These are phyloP conservation scores for Xiphophorus hellerii DNA, from an alignment of 2,113 vertebrate genomes.

Conservation along the genomic window DNA sequence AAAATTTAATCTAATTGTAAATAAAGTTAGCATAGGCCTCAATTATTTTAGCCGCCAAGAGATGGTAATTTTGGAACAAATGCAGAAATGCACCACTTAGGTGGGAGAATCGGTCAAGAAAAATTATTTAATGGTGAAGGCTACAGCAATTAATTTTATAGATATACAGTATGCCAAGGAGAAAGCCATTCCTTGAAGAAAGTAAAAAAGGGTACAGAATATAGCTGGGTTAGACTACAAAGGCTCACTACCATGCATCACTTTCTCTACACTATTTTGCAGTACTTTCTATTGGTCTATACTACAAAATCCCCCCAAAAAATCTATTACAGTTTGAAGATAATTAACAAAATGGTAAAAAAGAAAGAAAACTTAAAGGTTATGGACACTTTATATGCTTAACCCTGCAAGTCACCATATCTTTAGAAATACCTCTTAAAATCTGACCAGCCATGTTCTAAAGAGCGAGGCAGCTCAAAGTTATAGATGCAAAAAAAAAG, in stretches of 20 bases:
- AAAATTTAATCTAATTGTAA: too few species aligned
- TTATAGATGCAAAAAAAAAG: not conserved
- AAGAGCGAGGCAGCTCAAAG: not conserved
- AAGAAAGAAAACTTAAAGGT: not conserved
- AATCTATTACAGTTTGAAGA: not conserved
- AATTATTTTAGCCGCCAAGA: too few species aligned
- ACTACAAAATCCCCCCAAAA: not conserved
- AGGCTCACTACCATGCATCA: not conserved
- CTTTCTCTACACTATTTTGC: not conserved
- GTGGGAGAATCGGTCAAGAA: not conserved
- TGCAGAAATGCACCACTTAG: not conserved
- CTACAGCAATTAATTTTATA: too few species aligned
- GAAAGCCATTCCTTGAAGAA: too few species aligned
- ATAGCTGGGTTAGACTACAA: not conserved
- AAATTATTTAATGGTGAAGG: too few species aligned
- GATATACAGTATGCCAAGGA: too few species aligned
- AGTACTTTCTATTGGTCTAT: not conserved
- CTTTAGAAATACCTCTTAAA: not conserved
- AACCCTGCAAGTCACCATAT: not conserved
- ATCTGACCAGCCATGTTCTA: not conserved
- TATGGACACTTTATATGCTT: not conserved
- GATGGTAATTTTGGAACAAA: not conserved
- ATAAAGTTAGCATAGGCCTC: too few species aligned
- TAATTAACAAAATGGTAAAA: not conserved
- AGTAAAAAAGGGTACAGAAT: too few species aligned